These are phyloP conservation scores for Aplodontia rufa DNA, from an alignment of 2,113 vertebrate genomes.

Conservation along the genomic window DNA sequence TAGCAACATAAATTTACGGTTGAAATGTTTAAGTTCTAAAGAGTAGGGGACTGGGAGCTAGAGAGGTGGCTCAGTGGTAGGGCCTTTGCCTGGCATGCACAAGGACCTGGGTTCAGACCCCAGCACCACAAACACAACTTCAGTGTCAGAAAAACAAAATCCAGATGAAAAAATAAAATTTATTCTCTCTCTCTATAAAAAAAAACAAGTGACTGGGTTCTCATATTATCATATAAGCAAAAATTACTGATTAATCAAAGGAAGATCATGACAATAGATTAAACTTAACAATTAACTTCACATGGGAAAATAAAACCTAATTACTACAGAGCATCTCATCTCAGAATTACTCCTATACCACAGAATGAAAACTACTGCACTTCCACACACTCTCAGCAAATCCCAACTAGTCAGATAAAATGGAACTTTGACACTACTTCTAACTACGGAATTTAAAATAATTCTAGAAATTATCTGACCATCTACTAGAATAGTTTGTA, in stretches of 20 bases:
- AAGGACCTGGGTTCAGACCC: too few relatives aligned
- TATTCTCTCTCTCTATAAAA: too few relatives aligned
- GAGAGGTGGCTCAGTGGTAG: too few relatives aligned
- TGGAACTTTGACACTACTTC: neutral
- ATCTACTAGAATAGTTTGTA: neutral
- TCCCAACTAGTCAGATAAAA: neutral
- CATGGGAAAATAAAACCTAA: neutral
- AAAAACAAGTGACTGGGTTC: conserved; percentile 22
- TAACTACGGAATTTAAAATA: conserved; percentile 22
- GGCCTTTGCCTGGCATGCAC: too few relatives aligned
- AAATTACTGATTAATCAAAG: neutral
- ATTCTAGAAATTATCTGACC: neutral
- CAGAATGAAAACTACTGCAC: neutral
- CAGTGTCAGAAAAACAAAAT: too few relatives aligned
- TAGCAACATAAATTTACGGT: conserved; percentile 36
- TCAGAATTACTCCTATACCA: neutral
- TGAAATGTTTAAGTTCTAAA: neutral
- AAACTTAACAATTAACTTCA: neutral
- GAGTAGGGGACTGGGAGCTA: neutral
- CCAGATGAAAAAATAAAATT: too few relatives aligned
- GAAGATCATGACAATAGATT: neutral
- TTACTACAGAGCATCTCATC: neutral
- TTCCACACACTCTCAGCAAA: neutral
- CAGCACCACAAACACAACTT: too few relatives aligned
- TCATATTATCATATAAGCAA: conserved; percentile 25